These are phyloP conservation scores for Myotis planiceps DNA, from an alignment of 2,797 vertebrate species.

Conservation along the genomic window DNA sequence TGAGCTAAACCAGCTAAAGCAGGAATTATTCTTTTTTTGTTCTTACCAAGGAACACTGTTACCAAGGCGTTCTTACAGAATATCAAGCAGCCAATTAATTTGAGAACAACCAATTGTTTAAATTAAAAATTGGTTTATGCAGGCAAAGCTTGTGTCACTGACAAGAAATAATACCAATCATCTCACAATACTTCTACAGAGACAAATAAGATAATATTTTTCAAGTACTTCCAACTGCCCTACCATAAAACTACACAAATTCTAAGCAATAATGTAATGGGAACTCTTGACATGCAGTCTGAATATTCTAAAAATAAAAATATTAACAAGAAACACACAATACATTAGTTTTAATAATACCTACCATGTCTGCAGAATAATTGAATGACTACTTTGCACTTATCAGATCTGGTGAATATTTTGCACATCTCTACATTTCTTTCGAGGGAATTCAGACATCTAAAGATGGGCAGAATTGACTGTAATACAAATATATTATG, in stretches of 20 bases:
- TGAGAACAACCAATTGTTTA: not conserved
- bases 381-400: constrained; percentile 89
- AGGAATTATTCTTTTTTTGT: not conserved
- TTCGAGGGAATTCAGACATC: constrained; percentile 90
- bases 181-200: not conserved
- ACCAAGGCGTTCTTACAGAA: not conserved
- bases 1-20: no score
- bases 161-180: not conserved
- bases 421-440: constrained; percentile 93
- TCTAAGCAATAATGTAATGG: not conserved
- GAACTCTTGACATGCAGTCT: not conserved
- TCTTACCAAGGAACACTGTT: not conserved
- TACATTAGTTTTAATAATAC: constrained; percentile 52
- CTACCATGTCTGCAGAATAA: constrained; percentile 95
- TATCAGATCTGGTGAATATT: constrained; percentile 86
- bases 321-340: not conserved
- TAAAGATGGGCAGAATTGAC: constrained; percentile 94
- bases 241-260: not conserved
- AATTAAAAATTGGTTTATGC: not conserved
- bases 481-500: constrained; percentile 78
- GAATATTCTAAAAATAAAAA: constrained; percentile 1
- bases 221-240: not conserved
- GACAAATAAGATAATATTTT: not conserved
- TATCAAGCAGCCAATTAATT: not conserved
- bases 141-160: not conserved